Conservation (phyloP, 2,113 vertebrate genomes). For the Ivindomyrus marchei region DNA sequence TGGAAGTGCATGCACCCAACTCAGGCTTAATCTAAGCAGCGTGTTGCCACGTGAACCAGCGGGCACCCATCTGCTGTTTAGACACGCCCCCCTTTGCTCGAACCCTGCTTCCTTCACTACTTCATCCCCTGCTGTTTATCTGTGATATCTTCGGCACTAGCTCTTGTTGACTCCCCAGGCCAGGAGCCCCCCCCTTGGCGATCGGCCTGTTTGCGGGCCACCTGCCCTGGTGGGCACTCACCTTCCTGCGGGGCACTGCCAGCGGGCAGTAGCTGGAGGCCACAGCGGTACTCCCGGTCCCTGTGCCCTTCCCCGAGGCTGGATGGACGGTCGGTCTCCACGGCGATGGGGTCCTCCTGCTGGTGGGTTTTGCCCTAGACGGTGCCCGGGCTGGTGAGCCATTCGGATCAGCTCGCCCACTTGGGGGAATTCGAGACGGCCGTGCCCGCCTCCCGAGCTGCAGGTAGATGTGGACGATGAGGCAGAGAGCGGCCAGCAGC, state of each 20-base stretch:
- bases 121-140: not conserved
- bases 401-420: constrained; percentile 20
- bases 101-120: not conserved
- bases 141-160: not conserved
- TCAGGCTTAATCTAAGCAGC: constrained; percentile 13
- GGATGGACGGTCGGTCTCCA: constrained; percentile 33
- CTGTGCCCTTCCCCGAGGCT: constrained; percentile 15
- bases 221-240: constrained; percentile 33
- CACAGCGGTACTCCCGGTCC: constrained; percentile 5
- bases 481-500: constrained; percentile 41
- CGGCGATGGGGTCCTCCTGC: not conserved
- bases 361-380: constrained; percentile 3
- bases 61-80: not conserved
- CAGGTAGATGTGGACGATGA: constrained; percentile 54
- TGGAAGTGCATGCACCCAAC: not conserved
- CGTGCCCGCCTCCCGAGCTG: constrained; percentile 32
- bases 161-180: not conserved
- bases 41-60: constrained; percentile 23
- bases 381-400: not conserved
- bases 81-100: not conserved
- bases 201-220: not conserved
- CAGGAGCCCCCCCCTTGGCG: not conserved
- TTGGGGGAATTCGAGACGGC: constrained; percentile 12
- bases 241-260: constrained; percentile 47
- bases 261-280: constrained; percentile 31